These are phyloP conservation scores for Euura lappo DNA, from an alignment of 1,140 invertebrate genomes.

Conservation along the genomic window DNA sequence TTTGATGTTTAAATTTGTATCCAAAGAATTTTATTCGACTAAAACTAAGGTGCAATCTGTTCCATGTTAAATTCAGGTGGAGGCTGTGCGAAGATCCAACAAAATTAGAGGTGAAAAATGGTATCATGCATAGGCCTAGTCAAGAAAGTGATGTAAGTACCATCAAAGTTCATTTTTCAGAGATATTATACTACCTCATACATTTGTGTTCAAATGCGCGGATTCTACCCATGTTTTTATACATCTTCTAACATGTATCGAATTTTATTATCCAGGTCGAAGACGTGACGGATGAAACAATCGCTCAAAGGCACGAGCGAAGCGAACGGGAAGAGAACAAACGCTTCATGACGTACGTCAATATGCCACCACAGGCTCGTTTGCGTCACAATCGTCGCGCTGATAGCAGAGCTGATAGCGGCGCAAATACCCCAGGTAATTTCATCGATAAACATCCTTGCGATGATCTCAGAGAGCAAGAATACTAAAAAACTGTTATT, in stretches of 20 bases:
- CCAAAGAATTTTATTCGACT: neutral
- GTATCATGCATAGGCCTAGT: slow-evolving; percentile 62
- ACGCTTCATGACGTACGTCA: slow-evolving; percentile 76
- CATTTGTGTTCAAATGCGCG: no score
- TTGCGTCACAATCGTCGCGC: slow-evolving; percentile 67
- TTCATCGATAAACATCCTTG: slow-evolving; percentile 17
- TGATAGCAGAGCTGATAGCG: slow-evolving; percentile 74
- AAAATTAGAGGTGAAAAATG: slow-evolving; percentile 63
- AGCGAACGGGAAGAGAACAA: slow-evolving; percentile 81
- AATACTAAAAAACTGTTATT: neutral
- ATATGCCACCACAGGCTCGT: slow-evolving; percentile 66
- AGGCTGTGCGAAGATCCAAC: slow-evolving; percentile 61
- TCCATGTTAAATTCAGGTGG: slow-evolving; percentile 60
- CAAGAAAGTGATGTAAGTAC: slow-evolving; percentile 66
- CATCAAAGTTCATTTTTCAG: slow-evolving; percentile 17
- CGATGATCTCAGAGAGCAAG: no score
- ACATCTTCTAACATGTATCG: neutral
- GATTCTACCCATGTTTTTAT: neutral
- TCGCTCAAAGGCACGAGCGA: slow-evolving; percentile 71
- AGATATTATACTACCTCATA: no score
- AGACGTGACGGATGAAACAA: slow-evolving; percentile 78
- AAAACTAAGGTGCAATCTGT: neutral
- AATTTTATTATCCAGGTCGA: slow-evolving; percentile 64
- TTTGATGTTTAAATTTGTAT: slow-evolving; percentile 17
- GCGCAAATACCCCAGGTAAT: slow-evolving; percentile 75